Evolutionary conservation across 2,797 vertebrate species (phyloP), one percentile per base, ranked within the genome.

Genomic region (Lophius americanus): DNA sequence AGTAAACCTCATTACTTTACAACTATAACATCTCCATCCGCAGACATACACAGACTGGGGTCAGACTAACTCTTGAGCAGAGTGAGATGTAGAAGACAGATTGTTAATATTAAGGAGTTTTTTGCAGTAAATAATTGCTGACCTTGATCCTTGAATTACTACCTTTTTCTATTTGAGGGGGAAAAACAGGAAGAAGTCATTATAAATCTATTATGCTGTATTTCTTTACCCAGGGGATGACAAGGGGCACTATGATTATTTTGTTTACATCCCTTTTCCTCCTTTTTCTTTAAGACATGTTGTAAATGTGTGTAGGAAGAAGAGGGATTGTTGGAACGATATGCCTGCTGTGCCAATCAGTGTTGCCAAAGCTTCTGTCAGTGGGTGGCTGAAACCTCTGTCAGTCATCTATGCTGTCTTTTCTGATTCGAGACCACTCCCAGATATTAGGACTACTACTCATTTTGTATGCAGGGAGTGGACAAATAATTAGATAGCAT

Each of bases 141-240:
- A 64, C 58, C 63, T 76, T 62, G 47, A 69, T 36, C 47, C 33
- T 59, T 63, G 37, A 65, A 52, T 57, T 23, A 7, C 46, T 75
- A 80, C 64, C 73, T 83, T 86, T 89, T 81, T 82, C 64, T 75
- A 84, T 81, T 80, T 59, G 61, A 65, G 58, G 59, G 51, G 62
- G 52, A 13, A 37, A 23, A 55, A 52, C 0, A 23, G 77, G 56
- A 41, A 11, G 70, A 77, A 90, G 82, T 83, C 84, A 91, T 92
- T 93, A 90, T 91, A 88, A 91, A 90, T 92, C 85, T 91, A 92
- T 93, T 93, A 89, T 87, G 80, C 70, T 83, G 70, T 79, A 85
- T 93, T 85, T 92, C 89, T 90, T 86, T 79, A 92, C 88, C 82
- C 88, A 85, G 68, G 86, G 88, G 90, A 88, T 87, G 86, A 89